Base-by-base conservation (phyloP, 1,140 invertebrate species). In the Euura lappo region DNA sequence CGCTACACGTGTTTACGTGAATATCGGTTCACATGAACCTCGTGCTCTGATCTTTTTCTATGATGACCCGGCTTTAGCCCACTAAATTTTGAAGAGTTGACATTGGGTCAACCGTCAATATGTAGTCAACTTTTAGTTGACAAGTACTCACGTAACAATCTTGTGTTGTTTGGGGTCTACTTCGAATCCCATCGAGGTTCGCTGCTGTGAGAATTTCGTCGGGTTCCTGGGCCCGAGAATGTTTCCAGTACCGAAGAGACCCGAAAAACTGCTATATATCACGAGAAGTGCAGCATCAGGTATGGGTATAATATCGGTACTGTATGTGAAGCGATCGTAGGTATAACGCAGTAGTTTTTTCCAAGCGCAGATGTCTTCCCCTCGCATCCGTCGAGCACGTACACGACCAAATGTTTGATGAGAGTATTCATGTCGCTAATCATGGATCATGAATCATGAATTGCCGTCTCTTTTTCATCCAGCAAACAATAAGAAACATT, bases 351-450 rank as follows among this genome's bases (percentile, higher is more conserved):
- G 28, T 28, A 68, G 66, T 28, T 70, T 74, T 74, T 74, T 74
- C 71, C 68, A 47, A 64, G 64, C 69, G 70, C 73, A 74, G 73
- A 74, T 74, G 73, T 64, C 51, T 60, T n/a, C 13, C 65, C 69
- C 6, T 51, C 67, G 65, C 66, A 60, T 72, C 28, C 43, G 47
- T 43, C 45, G 51, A 60, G 51, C 13, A 60, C 65, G 72, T 75
- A 66, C 65, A 45, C 71, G 68, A 42, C 44, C 60, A 70, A 76
- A 76, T 76, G 72, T 71, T 69, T 73, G 71, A 76, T 73, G 75
- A 76, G 71, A 69, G 75, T 73, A 73, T 76, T 73, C 75, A 76
- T 73, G 72, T 71, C 75, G 67, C 28, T 28, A 76, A 76, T 76
- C 75, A 65, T 64, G 72, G 70, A 60, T 10, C 46, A 13, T 76